Conservation (phyloP, 2,888 invertebrate species). For the Drosophila merina region DNA sequence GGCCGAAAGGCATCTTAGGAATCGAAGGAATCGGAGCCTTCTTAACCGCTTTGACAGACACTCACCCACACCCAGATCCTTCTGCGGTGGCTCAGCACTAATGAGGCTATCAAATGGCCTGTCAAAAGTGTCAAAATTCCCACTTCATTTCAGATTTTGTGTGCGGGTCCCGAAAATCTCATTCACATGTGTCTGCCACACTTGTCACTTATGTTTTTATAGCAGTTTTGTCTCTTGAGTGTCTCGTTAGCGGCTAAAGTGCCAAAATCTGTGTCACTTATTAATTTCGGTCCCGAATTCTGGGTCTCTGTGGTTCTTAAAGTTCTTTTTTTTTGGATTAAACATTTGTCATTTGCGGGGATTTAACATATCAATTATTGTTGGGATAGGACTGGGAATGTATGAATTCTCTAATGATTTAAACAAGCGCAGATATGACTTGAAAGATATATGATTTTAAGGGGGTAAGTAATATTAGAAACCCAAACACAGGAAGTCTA, state of each 20-base stretch:
- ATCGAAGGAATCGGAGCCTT: constrained; percentile 45
- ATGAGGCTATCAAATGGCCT: constrained; percentile 79
- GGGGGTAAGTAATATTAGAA: background rate
- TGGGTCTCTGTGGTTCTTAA: constrained; percentile 31
- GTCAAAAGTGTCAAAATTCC: constrained; percentile 77
- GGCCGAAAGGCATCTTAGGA: background rate
- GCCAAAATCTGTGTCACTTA: constrained; percentile 77
- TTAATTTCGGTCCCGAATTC: constrained; percentile 56
- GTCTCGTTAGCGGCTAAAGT: constrained; percentile 62
- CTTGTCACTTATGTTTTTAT: constrained; percentile 79
- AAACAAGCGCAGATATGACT: constrained; percentile 1
- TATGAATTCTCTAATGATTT: constrained; percentile 16
- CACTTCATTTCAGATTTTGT: constrained; percentile 40
- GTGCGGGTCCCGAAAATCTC: constrained; percentile 38
- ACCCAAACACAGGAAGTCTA: background rate
- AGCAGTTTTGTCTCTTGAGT: constrained; percentile 66
- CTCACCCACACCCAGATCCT: constrained; percentile 53
- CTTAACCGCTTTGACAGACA: constrained; percentile 71
- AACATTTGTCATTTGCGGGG: constrained; percentile 72
- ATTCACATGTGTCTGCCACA: constrained; percentile 73
- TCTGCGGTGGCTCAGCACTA: constrained; percentile 71
- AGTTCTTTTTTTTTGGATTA: constrained; percentile 33
- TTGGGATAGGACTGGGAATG: constrained; percentile 4
- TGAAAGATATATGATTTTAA: constrained; percentile 5
- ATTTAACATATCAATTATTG: constrained; percentile 79